phyloP scores from a whole-genome alignment of 2,113 vertebrate genomes.

The Acanthochromis polyacanthus region DNA sequence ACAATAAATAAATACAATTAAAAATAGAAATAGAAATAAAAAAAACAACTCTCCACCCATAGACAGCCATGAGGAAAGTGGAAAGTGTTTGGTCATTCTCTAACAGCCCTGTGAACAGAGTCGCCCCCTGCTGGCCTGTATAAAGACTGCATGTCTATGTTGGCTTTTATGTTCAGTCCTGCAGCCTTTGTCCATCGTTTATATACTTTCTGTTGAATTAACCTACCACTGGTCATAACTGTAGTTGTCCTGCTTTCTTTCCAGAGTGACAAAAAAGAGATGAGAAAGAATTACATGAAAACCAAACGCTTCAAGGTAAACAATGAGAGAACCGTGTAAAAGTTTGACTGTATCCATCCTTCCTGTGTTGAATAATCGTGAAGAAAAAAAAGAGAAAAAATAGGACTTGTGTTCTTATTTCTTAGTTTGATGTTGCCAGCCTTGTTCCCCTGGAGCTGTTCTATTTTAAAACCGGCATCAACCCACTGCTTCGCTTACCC shows the following conservation, averaged over 20 bases:
- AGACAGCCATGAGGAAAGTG: no score
- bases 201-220: no score
- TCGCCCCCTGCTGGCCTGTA: no score
- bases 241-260: constrained; percentile 24
- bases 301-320: constrained; percentile 92
- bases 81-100: no score
- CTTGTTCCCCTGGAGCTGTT: constrained; percentile 94
- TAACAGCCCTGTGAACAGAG: no score
- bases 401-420: constrained; percentile 31
- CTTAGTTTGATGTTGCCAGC: constrained; percentile 92
- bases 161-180: no score
- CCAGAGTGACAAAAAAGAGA: constrained; percentile 92
- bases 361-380: background rate
- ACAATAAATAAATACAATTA: no score
- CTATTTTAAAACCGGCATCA: constrained; percentile 92
- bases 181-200: no score
- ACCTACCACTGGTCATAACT: background rate
- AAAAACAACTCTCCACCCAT: no score
- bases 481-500: constrained; percentile 92
- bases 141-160: background rate
- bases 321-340: background rate
- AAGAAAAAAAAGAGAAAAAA: background rate
- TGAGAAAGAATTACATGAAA: constrained; percentile 92
- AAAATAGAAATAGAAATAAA: no score
- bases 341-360: background rate